Percentiles rank a stretch among this genome's conserved stretches.
These are phyloP conservation scores for Eupleurogrammus muticus DNA, from an alignment of 2,797 vertebrate genomes.

Conservation along the genomic window DNA sequence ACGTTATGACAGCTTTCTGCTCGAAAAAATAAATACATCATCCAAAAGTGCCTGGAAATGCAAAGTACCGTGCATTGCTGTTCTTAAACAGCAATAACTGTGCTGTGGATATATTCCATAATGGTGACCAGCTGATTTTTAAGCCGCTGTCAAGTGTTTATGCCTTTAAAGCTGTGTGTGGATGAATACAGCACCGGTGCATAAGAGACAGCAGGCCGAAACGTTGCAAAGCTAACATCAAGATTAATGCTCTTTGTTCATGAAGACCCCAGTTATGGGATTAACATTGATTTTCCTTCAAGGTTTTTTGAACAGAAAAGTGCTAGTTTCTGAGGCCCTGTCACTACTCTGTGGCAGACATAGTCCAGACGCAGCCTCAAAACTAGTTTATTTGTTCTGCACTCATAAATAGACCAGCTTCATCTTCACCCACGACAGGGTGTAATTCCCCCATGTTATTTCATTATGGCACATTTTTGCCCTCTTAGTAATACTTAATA, in stretches of 20 bases:
- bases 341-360: slow-evolving; percentile 39
- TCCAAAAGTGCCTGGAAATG: slow-evolving; percentile 4
- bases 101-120: slow-evolving; percentile 5
- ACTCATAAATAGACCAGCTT: slow-evolving; percentile 53
- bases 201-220: slow-evolving; percentile 1
- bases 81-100: neutral
- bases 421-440: slow-evolving; percentile 48
- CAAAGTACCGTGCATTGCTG: neutral
- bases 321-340: slow-evolving; percentile 25
- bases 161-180: neutral
- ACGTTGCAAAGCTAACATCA: slow-evolving; percentile 1
- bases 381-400: slow-evolving; percentile 54
- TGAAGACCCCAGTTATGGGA: slow-evolving; percentile 28
- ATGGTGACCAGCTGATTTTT: neutral
- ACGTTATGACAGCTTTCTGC: neutral
- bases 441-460: slow-evolving; percentile 59
- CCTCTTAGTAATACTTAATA: slow-evolving; percentile 61
- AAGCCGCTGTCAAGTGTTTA: slow-evolving; percentile 13
- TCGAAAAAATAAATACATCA: neutral
- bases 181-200: slow-evolving; percentile 7
- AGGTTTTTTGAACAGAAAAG: slow-evolving; percentile 22
- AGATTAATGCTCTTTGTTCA: slow-evolving; percentile 24
- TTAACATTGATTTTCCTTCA: slow-evolving; percentile 41
- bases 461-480: slow-evolving; percentile 59
- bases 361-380: slow-evolving; percentile 41